Percentiles rank a stretch among this genome's conserved stretches.
Conservation (phyloP, 2,797 vertebrate species). For the Anniella stebbinsi region DNA sequence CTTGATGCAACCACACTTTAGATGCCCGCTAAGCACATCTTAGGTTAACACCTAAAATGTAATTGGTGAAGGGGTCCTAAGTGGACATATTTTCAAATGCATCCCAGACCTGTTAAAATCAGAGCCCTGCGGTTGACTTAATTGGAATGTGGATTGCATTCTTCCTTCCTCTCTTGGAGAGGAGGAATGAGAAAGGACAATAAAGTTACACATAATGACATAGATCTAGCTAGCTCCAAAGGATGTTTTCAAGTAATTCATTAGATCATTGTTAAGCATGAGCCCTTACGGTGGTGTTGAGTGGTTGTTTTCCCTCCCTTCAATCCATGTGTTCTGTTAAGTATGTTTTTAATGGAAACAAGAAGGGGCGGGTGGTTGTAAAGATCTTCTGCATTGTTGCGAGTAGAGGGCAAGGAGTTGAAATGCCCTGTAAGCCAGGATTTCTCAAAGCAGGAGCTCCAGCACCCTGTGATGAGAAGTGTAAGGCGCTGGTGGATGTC, state of each 20-base stretch:
- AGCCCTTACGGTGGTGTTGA: neutral
- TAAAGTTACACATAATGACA: conserved; percentile 13
- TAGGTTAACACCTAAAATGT: neutral
- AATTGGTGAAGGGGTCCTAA: neutral
- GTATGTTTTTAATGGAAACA: neutral
- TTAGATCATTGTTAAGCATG: neutral
- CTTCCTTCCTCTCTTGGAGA: neutral
- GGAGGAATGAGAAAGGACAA: neutral
- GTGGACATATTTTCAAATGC: neutral
- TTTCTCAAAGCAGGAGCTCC: neutral
- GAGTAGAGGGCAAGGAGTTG: neutral
- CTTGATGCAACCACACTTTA: neutral
- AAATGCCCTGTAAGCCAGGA: neutral
- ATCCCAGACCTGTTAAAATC: neutral
- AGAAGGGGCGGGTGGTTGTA: neutral
- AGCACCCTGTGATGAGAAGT: neutral
- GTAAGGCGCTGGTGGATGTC: neutral
- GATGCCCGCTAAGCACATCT: neutral
- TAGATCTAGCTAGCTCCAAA: conserved; percentile 7
- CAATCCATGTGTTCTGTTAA: neutral
- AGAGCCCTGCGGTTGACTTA: neutral
- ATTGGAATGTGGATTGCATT: neutral
- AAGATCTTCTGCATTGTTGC: neutral
- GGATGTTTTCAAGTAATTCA: conserved; percentile 18
- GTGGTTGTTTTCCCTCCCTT: neutral